Conservation (phyloP, 2,888 invertebrate genomes). For the Meghimatium bilineatum region DNA sequence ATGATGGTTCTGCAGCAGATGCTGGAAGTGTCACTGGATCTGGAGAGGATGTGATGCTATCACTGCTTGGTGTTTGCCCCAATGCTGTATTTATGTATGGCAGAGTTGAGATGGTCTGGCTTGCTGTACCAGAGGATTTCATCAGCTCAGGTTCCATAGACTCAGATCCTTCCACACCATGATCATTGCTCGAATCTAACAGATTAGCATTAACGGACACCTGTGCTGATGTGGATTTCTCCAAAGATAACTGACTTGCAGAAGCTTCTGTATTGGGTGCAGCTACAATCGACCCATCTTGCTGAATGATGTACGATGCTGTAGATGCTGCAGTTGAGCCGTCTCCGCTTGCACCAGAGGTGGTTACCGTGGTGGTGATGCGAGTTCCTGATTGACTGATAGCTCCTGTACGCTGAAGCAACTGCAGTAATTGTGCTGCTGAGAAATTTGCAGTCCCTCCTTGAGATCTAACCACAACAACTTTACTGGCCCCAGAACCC, state of each 20-base stretch:
- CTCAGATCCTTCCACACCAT: not conserved
- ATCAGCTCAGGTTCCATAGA: not conserved
- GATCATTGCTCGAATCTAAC: conserved; percentile 5
- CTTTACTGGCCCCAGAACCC: conserved; percentile 31
- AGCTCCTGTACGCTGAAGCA: conserved; percentile 46
- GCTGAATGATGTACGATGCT: conserved; percentile 40
- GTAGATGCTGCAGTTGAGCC: conserved; percentile 13
- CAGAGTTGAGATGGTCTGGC: conserved; percentile 5
- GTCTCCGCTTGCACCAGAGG: not conserved
- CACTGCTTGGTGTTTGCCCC: not conserved
- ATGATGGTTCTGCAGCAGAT: not conserved
- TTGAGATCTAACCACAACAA: conserved; percentile 44
- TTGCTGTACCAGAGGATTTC: not conserved
- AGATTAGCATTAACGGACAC: no score
- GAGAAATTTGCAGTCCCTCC: conserved; percentile 37
- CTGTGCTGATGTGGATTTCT: not conserved
- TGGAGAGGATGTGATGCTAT: conserved; percentile 8
- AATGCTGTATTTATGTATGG: conserved; percentile 5
- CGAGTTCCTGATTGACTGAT: conserved; percentile 28
- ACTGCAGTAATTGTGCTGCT: conserved; percentile 42
- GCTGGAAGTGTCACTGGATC: conserved; percentile 5
- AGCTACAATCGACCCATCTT: conserved; percentile 17
- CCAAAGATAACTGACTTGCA: not conserved
- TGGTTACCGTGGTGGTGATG: conserved; percentile 36
- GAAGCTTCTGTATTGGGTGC: conserved; percentile 1